These are phyloP conservation scores for Ormyrus pomaceus DNA, from an alignment of 2,888 invertebrate species.

Conservation along the genomic window DNA sequence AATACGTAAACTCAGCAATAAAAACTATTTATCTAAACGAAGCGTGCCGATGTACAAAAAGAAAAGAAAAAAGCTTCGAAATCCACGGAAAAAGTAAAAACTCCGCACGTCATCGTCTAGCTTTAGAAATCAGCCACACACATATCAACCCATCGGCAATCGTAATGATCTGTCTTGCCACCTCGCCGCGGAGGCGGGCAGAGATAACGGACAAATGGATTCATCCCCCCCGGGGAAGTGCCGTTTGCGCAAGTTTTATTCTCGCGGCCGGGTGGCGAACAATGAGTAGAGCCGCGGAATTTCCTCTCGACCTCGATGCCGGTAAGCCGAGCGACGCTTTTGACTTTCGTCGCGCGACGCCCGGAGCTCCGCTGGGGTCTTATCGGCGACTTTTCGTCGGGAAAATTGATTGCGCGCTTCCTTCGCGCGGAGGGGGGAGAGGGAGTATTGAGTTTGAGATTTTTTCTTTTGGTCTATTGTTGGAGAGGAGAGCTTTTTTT, in stretches of 20 bases:
- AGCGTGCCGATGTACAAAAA: no score
- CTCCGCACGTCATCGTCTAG: background rate
- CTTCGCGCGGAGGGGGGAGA: no score
- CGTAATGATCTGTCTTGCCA: background rate
- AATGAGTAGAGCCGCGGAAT: background rate
- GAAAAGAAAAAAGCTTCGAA: no score
- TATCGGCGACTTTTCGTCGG: no score
- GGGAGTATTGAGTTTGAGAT: no score
- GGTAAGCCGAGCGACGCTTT: background rate
- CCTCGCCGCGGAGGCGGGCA: background rate
- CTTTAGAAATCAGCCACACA: background rate
- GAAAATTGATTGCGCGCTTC: no score
- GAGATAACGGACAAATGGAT: slow-evolving; percentile 12
- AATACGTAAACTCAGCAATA: no score
- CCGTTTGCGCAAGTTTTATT: background rate
- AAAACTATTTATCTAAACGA: no score
- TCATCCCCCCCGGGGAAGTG: slow-evolving; percentile 2
- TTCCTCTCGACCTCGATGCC: slow-evolving; percentile 47
- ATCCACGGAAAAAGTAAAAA: background rate
- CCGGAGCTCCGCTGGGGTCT: no score
- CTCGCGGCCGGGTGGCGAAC: background rate
- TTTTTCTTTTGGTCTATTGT: no score
- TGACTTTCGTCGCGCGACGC: no score
- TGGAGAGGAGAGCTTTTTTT: no score
- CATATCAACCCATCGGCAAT: background rate